phyloP scores from a whole-genome alignment of 1,140 invertebrate genomes.

The Drosophila subpulchrella region DNA sequence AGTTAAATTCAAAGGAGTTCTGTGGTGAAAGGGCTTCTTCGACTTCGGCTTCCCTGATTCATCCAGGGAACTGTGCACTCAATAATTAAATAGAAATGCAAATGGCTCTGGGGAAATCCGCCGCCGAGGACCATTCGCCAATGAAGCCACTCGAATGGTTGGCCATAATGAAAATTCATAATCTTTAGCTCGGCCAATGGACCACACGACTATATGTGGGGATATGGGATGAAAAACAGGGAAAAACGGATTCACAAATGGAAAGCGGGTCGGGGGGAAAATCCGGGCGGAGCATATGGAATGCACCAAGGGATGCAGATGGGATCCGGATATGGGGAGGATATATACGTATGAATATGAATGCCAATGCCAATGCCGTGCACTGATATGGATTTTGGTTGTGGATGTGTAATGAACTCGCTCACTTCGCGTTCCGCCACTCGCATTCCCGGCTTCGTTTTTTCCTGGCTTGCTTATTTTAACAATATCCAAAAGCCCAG shows the following conservation, averaged over 20 bases:
- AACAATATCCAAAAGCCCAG: constrained; percentile 51
- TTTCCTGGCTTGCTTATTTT: constrained; percentile 42
- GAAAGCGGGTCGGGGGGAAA: constrained; percentile 18
- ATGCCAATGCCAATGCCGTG: constrained; percentile 28
- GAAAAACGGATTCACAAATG: background rate
- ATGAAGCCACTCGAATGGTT: constrained; percentile 40
- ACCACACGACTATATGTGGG: background rate
- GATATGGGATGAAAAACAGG: background rate
- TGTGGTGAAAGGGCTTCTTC: constrained; percentile 20
- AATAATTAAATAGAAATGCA: constrained; percentile 43
- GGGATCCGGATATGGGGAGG: constrained; percentile 13
- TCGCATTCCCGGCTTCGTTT: background rate
- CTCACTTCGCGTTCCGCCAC: constrained; percentile 5
- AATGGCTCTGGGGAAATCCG: constrained; percentile 2
- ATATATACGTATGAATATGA: constrained; percentile 9
- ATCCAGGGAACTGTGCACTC: background rate
- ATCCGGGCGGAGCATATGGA: constrained; percentile 50
- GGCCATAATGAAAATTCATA: constrained; percentile 76
- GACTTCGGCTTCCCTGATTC: background rate
- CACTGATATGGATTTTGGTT: constrained; percentile 33
- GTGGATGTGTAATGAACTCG: constrained; percentile 74
- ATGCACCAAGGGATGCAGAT: constrained; percentile 18
- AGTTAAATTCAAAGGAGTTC: background rate
- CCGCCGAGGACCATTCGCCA: constrained; percentile 15
- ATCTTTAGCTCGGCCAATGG: constrained; percentile 47